These are phyloP conservation scores for Probosciger aterrimus DNA, from an alignment of 2,113 vertebrate genomes.

Conservation along the genomic window DNA sequence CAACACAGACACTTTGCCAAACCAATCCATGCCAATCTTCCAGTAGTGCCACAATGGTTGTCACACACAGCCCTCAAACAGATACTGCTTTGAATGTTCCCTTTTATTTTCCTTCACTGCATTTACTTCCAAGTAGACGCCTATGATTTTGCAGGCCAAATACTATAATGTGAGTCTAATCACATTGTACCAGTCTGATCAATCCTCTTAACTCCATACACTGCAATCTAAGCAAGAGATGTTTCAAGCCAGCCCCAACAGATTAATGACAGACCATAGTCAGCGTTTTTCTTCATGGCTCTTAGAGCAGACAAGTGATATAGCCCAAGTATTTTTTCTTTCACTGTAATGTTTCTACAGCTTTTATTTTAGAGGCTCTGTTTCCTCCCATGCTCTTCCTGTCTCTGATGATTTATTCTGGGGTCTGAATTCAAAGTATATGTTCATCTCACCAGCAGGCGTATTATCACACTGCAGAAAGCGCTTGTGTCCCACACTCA, in stretches of 20 bases:
- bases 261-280: not conserved
- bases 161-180: not conserved
- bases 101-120: not conserved
- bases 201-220: not conserved
- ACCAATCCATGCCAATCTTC: not conserved
- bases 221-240: not conserved
- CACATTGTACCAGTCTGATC: not conserved
- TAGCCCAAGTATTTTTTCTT: not conserved
- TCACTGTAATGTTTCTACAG: not conserved
- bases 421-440: not conserved
- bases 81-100: fast-evolving
- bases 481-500: not conserved
- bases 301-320: not conserved
- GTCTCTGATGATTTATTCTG: not conserved
- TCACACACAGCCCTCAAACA: not conserved
- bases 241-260: not conserved
- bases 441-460: not conserved
- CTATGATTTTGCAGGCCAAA: not conserved
- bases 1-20: not conserved
- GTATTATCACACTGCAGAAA: not conserved
- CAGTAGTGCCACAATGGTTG: not conserved
- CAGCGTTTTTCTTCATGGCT: not conserved
- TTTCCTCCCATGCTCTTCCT: not conserved
- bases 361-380: not conserved
- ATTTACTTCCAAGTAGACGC: not conserved